Conservation (phyloP, 2,888 invertebrate species). For the Macrophya annulata region DNA sequence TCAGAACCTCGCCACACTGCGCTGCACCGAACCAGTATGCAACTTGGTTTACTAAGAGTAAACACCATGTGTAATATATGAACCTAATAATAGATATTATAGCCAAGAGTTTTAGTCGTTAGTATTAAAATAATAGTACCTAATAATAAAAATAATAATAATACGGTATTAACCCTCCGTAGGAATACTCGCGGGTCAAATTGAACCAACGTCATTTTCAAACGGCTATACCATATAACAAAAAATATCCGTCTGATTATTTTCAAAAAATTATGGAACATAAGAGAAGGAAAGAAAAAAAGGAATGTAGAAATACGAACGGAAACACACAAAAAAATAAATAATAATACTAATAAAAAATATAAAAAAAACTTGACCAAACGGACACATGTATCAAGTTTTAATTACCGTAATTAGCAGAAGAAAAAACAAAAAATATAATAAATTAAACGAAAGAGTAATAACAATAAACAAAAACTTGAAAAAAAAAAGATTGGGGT, state of each 20-base stretch:
- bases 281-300: neutral
- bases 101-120: slow-evolving; percentile 6
- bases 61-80: slow-evolving; percentile 49
- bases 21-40: neutral
- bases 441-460: neutral
- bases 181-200: no score
- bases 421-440: neutral
- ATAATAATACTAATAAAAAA: no score
- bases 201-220: no score
- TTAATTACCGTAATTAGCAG: neutral
- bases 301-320: no score
- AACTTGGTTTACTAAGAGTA: slow-evolving; percentile 53
- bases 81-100: slow-evolving; percentile 58
- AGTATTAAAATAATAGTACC: neutral
- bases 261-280: no score
- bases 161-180: no score
- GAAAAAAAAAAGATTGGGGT: neutral
- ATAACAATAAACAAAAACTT: no score
- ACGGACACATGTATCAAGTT: neutral
- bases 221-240: no score
- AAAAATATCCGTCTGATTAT: no score
- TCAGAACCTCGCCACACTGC: neutral
- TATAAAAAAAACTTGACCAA: neutral
- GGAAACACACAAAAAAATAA: no score
- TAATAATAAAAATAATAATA: no score